phyloP scores from a whole-genome alignment of 2,888 invertebrate genomes.

The Xanthia icteritia region DNA sequence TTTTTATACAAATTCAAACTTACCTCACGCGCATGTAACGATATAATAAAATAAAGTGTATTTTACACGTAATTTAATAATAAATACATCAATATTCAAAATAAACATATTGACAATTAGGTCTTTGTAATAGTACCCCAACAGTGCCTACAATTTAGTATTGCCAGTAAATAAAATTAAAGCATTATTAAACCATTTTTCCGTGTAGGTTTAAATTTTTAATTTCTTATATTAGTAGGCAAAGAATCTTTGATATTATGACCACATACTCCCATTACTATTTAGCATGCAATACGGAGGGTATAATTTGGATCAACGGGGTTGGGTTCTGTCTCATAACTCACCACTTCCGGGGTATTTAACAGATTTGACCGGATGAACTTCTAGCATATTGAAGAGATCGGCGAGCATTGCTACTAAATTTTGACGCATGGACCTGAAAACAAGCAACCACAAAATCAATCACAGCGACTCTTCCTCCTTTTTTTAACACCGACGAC shows the following conservation, averaged over 20 bases:
- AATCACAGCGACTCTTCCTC: not conserved
- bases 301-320: conserved; percentile 57
- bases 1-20: conserved; percentile 65
- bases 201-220: conserved; percentile 67
- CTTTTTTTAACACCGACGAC: not conserved
- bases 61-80: conserved; percentile 63
- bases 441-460: conserved; percentile 65
- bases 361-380: conserved; percentile 97
- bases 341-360: conserved; percentile 94
- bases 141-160: conserved; percentile 62
- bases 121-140: conserved; percentile 58
- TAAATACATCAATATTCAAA: conserved; percentile 52
- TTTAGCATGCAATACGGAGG: conserved; percentile 84
- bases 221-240: conserved; percentile 78
- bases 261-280: conserved; percentile 89
- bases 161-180: conserved; percentile 71
- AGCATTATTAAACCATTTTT: conserved; percentile 77
- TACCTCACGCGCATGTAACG: conserved; percentile 69
- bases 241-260: conserved; percentile 88
- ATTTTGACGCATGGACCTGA: conserved; percentile 97
- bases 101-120: conserved; percentile 56
- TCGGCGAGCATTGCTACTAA: conserved; percentile 97
- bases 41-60: conserved; percentile 64
- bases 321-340: conserved; percentile 68
- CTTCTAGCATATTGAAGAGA: conserved; percentile 97